Evolutionary conservation across 2,797 vertebrate genomes (phyloP).

Genomic region (Typhlichthys subterraneus): DNA sequence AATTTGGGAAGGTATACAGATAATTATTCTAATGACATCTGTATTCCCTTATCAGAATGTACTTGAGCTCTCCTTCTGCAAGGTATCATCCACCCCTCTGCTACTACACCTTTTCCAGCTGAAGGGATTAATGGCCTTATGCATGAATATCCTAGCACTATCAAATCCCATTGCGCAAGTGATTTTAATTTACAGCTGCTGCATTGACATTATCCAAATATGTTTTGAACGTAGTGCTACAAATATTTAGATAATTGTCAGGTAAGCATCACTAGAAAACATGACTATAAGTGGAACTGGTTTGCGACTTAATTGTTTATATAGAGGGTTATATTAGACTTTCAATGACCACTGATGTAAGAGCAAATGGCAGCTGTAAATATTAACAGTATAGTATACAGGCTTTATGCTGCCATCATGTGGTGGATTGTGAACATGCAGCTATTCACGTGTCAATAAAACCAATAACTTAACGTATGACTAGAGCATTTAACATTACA

Average conservation of each 20-base stretch:
- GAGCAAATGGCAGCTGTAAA: no score
- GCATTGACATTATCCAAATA: constrained; percentile 3
- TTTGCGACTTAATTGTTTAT: background rate
- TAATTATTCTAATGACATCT: constrained; percentile 24
- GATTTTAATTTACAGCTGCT: constrained; percentile 37
- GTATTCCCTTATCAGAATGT: constrained; percentile 30
- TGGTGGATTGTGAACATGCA: constrained; percentile 24
- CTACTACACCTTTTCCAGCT: constrained; percentile 46
- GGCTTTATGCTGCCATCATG: constrained; percentile 49
- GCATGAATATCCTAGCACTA: constrained; percentile 41
- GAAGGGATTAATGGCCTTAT: constrained; percentile 50
- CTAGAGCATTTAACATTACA: background rate
- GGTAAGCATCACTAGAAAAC: background rate
- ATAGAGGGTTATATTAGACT: no score
- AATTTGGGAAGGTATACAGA: constrained; percentile 44
- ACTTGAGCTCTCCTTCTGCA: constrained; percentile 58
- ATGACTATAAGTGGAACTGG: background rate
- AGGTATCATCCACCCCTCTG: constrained; percentile 8
- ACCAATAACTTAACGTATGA: no score
- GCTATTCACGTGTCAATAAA: background rate
- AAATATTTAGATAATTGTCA: no score
- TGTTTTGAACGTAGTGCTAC: no score
- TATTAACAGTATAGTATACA: background rate
- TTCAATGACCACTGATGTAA: no score
- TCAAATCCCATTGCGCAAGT: constrained; percentile 27